Base-by-base conservation (phyloP, 2,888 invertebrate species). In the Atethmia centrago region DNA sequence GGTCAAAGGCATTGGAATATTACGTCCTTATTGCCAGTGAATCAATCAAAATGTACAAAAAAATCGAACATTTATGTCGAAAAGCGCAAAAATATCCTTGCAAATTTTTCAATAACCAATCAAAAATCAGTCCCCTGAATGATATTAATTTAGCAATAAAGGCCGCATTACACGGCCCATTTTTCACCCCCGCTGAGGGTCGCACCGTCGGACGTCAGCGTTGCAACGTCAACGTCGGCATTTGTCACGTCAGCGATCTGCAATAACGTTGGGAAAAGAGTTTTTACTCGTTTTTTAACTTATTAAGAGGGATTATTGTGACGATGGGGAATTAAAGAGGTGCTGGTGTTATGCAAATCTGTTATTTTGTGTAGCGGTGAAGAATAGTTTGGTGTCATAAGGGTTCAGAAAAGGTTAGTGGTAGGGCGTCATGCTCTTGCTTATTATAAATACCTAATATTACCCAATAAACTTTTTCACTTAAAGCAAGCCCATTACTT, bases 111-210 rank as follows among this genome's bases (percentile, higher is more conserved):
- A 89, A 88, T 90, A 87, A 88, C 85, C 85, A 82, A 83, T 88
- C 87, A 82, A 84, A 83, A 80, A 79, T 88, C 87, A 84, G 85
- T 85, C 83, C 86, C 84, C 71, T 84, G 85, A 85, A 87, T 81
- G 83, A 85, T 89, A 92, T 91, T 92, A 91, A 91, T 92, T 90
- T 88, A 84, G 88, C 90, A 91, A 92, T 90, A 89, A 90, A 87
- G 84, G 83, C 82, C 83, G 83, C 85, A 86, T 88, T 88, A 87
- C 87, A 87, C 88, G 89, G 85, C 80, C 88, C 84, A 91, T 91
- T 91, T 90, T 91, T 92, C 92, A 89, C 89, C 87, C 86, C 85
- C 80, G 73, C 79, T 66, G 75, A 66, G 80, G 88, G 86, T 74
- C 65, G 74, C 4, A 49, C 16, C 55, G 84, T 79, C 77, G 74